Base-by-base conservation (phyloP, 2,797 vertebrate genomes). In the Sitta carolinensis region DNA sequence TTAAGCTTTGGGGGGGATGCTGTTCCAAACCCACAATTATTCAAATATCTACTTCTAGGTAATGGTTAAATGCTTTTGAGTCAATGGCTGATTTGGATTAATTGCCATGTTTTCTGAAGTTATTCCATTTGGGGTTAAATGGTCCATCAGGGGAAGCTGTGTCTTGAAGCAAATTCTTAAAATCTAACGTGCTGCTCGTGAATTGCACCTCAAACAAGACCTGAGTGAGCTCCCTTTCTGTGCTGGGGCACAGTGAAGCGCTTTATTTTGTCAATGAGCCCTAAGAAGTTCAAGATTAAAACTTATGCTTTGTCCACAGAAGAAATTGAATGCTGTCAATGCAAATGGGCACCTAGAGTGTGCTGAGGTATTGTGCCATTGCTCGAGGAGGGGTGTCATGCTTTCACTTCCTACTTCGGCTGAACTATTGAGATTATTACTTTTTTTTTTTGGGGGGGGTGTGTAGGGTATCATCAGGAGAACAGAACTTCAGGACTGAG, bases 291-390 rank as follows among this genome's bases (percentile, higher is more conserved):
- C 22, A 72, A 58, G 30, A 12, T 32, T n/a, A 38, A 69, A 82
- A 48, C 11, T 42, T 62, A 2, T 5, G 6, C 34, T 79, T 70
- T 76, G 17, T 76, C 21, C 32, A 25, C 30, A 47, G 48, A 50
- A 79, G 48, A 63, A 63, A 55, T 2, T 11, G 73, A 75, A 92
- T 75, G 29, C 42, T 79, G 17, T n/a, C 0, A 0, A 18, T 32
- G 51, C 7, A 55, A 67, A 52, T 0, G 4, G 1, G 0, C 59
- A 7, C 16, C 0, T 0, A 32, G 27, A 22, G 5, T 5, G 6
- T 21, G 13, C 13, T 42, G 48, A 52, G 73, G n/a, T n/a, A 6
- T 0, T 0, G 27, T 47, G 45, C 17, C 21, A 1, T 38, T 63
- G 32, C 45, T 82, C 29, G 3, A 40, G 42, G 29, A 72, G 27